Conservation (phyloP, 2,113 vertebrate genomes). For the Dunckerocampus dactyliophorus region DNA sequence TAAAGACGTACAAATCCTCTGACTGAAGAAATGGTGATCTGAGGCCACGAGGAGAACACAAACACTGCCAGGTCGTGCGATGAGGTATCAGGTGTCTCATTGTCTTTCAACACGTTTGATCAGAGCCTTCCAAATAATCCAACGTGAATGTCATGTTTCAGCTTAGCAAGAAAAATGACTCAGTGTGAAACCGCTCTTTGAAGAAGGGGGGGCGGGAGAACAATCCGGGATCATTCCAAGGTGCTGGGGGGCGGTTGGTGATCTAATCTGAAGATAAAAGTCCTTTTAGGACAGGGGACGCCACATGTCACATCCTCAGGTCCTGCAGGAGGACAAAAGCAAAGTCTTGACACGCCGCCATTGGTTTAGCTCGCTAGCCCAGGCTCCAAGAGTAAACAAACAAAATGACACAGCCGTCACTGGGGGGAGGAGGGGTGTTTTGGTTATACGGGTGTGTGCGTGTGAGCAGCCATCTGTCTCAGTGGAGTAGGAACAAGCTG, state of each 20-base stretch:
- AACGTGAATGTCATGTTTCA: background rate
- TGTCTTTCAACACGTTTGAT: background rate
- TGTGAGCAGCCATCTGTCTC: constrained; percentile 32
- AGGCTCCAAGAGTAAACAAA: constrained; percentile 39
- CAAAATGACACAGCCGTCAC: constrained; percentile 11
- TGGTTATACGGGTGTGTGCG: background rate
- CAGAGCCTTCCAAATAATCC: background rate
- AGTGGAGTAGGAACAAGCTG: background rate
- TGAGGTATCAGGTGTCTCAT: background rate
- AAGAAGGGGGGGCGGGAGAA: background rate
- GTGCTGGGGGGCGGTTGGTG: background rate
- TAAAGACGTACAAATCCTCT: no score
- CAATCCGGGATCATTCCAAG: background rate
- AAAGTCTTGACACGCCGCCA: constrained; percentile 22
- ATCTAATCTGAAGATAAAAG: background rate
- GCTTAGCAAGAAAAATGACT: no score
- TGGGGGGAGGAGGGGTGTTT: no score
- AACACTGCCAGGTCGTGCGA: no score
- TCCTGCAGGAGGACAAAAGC: constrained; percentile 23
- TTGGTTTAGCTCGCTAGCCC: constrained; percentile 25
- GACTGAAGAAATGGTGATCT: no score
- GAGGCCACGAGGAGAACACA: no score
- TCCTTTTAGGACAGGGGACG: background rate
- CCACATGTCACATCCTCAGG: constrained; percentile 3
- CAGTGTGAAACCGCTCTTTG: background rate